Base-by-base conservation (phyloP, 2,888 invertebrate genomes). In the Parelbella ahira region DNA sequence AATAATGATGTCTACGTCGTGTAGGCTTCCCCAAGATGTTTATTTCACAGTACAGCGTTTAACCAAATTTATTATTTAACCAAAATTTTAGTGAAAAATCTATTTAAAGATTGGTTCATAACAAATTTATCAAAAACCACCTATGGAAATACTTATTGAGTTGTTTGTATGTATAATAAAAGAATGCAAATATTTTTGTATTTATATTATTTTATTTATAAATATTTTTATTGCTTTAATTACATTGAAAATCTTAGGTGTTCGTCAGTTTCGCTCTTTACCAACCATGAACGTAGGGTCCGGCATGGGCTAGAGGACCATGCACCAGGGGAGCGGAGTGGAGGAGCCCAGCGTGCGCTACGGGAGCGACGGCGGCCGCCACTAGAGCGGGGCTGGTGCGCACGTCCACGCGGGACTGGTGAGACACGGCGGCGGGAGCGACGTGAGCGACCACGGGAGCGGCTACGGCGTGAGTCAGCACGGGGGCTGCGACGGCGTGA, bases 371-470 rank as follows among this genome's bases (percentile, higher is more conserved):
- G 10, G 18, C 29, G 8, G 47, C 32, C 8, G 88, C 51, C 37
- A 68, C 61, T 21, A 70, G 47, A 18, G 68, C 45, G 32, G 56
- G 45, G 47, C 51, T 49, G 24, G 56, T 44, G 47, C 52, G 51
- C 15, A 56, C 53, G 44, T 78, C 72, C 2, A 75, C 65, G 37
- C 86, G 79, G 59, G 88, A 84, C 60, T 88, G 84, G 60, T 81
- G 83, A n/a, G 59, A 54, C 8, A 61, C 49, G 34, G 44, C 20
- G 49, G 49, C 50, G 63, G 60, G 42, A n/a, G 25, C 30, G 1
- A 57, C 49, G 60, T 57, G 67, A 44, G 66, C 62, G 33, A 73
- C 71, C 37, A 75, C 69, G 29, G 88, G 73, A 46, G 68, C 81
- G 5, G 81, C 84, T n/a, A 75, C 70, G 41, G 74, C 72, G 24